Evolutionary conservation across 1,140 invertebrate species (phyloP).

Genomic region (Pomacea maculata): DNA sequence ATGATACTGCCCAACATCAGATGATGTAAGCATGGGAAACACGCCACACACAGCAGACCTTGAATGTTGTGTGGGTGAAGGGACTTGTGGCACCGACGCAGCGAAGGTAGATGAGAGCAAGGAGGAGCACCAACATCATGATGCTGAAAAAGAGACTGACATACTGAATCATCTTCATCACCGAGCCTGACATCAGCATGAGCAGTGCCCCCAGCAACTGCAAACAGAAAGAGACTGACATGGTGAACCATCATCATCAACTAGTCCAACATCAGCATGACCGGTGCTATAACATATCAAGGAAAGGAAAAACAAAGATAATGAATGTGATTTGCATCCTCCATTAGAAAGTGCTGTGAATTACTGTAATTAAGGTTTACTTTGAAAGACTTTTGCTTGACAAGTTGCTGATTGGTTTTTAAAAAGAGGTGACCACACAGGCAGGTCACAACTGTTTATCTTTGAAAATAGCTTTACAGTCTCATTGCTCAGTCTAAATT

Average conservation of each 20-base stretch:
- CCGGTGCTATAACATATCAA: neutral
- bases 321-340: too few species aligned
- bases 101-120: slow-evolving; percentile 84
- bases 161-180: slow-evolving; percentile 89
- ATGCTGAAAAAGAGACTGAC: slow-evolving; percentile 92
- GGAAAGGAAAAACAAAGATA: too few species aligned
- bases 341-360: too few species aligned
- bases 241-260: slow-evolving; percentile 90
- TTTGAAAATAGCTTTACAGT: too few species aligned
- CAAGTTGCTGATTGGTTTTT: too few species aligned
- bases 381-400: too few species aligned
- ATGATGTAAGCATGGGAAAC: too few species aligned
- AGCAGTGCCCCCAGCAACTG: slow-evolving; percentile 14
- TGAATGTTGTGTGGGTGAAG: slow-evolving; percentile 82
- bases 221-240: slow-evolving; percentile 72
- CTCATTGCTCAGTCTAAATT: too few species aligned
- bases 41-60: slow-evolving; percentile 69
- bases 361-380: too few species aligned
- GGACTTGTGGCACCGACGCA: slow-evolving; percentile 72
- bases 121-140: slow-evolving; percentile 82
- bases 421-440: too few species aligned
- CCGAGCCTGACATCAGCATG: slow-evolving; percentile 69
- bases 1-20: too few species aligned
- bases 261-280: slow-evolving; percentile 67
- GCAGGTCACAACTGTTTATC: too few species aligned